A percentile compares a stretch with the other conserved stretches of the same genome.
Evolutionary conservation across 2,888 invertebrate species (phyloP).

Genomic region (Gisinianus flammeolus): DNA sequence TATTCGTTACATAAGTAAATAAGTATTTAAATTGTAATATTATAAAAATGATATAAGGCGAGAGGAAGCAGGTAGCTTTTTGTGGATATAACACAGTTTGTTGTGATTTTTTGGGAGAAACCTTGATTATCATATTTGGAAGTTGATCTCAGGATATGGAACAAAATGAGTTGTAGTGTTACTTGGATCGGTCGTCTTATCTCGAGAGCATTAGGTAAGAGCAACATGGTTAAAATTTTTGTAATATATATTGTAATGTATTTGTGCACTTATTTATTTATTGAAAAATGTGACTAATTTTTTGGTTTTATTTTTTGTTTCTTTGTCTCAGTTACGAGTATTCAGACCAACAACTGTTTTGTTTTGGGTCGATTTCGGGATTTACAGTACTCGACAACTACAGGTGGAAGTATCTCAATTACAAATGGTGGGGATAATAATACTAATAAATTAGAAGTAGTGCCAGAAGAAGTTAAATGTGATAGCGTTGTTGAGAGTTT

Average conservation of each 20-base stretch:
- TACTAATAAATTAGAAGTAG: constrained; percentile 40
- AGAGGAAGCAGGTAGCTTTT: no score
- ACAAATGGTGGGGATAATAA: constrained; percentile 41
- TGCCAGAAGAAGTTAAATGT: constrained; percentile 37
- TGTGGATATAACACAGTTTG: neutral
- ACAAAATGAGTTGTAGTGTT: constrained; percentile 55
- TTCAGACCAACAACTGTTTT: no score
- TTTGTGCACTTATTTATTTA: no score
- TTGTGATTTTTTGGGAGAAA: neutral
- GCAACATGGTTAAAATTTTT: no score
- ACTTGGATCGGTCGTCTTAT: constrained; percentile 55
- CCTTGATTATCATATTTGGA: constrained; percentile 31
- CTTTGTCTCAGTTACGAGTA: no score
- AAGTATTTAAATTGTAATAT: no score
- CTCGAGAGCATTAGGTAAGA: constrained; percentile 50
- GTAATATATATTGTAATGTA: no score
- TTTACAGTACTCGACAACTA: constrained; percentile 43
- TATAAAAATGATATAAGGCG: no score
- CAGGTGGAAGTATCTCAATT: constrained; percentile 23
- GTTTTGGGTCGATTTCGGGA: constrained; percentile 48
- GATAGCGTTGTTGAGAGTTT: constrained; percentile 30
- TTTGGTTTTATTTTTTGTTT: no score
- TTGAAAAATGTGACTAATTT: no score
- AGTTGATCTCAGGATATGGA: constrained; percentile 26
- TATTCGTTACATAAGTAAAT: no score